A percentile compares a stretch with the other conserved stretches of the same genome.
Conservation (phyloP, 2,113 vertebrate genomes). For the Hypomesus transpacificus region DNA sequence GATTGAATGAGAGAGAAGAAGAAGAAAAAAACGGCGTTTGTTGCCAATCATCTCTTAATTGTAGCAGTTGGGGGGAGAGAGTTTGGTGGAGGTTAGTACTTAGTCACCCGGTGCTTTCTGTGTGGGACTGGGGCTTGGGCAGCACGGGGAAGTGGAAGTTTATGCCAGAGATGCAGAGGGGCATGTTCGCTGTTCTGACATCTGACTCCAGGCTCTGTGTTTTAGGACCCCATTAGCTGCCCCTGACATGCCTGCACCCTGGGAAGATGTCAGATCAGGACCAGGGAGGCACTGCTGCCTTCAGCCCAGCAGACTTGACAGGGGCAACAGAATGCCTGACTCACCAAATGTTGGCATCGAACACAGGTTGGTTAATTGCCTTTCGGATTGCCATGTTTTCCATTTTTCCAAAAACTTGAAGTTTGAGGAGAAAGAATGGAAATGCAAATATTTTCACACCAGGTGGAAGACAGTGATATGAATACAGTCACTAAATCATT, state of each 20-base stretch:
- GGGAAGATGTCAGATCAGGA: constrained; percentile 7
- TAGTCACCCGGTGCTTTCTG: constrained; percentile 5
- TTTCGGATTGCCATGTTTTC: background rate
- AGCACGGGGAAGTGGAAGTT: background rate
- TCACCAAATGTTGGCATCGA: background rate
- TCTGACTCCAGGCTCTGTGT: constrained; percentile 15
- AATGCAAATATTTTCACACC: too few species aligned
- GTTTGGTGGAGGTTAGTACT: constrained; percentile 26
- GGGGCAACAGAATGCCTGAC: constrained; percentile 7
- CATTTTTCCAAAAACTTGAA: background rate
- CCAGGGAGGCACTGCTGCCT: constrained; percentile 1
- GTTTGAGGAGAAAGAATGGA: background rate
- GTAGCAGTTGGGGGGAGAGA: constrained; percentile 20
- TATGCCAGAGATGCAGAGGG: constrained; percentile 5
- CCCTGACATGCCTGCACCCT: constrained; percentile 8
- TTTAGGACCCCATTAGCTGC: constrained; percentile 23
- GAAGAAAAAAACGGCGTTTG: constrained; percentile 8
- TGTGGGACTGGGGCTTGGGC: background rate
- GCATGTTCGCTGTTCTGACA: constrained; percentile 8
- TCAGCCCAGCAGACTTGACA: background rate
- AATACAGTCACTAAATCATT: too few species aligned
- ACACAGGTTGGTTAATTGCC: background rate
- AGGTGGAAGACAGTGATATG: too few species aligned
- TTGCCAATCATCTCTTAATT: constrained; percentile 41
- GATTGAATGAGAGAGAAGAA: background rate